A percentile compares a stretch with the other conserved stretches of the same genome.
phyloP scores from a whole-genome alignment of 2,888 invertebrate genomes.

The Margaritifera margaritifera region DNA sequence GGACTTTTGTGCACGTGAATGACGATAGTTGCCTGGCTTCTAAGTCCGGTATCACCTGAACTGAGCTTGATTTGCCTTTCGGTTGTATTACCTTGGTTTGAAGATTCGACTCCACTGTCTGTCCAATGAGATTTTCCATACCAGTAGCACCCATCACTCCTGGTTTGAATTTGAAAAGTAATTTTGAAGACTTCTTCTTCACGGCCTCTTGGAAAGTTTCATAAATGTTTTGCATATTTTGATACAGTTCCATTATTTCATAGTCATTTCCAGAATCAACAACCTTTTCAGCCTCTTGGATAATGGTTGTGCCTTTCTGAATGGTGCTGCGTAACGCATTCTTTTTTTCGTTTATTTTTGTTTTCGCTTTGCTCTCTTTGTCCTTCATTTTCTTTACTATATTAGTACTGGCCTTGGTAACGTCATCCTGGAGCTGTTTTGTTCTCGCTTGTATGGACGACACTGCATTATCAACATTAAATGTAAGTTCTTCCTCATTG shows the following conservation, averaged over 20 bases:
- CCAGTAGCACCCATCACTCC: too few relatives aligned
- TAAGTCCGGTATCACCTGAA: constrained; percentile 31
- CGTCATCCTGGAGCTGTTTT: constrained; percentile 31
- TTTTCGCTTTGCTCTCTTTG: constrained; percentile 23
- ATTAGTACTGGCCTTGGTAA: constrained; percentile 27
- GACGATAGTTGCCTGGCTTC: constrained; percentile 24
- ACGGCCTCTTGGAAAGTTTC: too few relatives aligned
- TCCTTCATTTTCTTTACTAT: constrained; percentile 24
- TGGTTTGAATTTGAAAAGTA: too few relatives aligned
- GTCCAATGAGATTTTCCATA: too few relatives aligned
- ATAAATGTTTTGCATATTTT: background rate
- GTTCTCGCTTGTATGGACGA: constrained; percentile 31
- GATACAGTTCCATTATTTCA: constrained; percentile 39
- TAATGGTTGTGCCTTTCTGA: constrained; percentile 24
- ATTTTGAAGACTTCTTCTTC: too few relatives aligned
- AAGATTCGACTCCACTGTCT: background rate
- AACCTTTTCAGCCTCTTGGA: constrained; percentile 32
- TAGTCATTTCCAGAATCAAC: constrained; percentile 31
- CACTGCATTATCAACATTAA: constrained; percentile 31
- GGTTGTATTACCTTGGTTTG: background rate
- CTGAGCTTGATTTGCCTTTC: constrained; percentile 4
- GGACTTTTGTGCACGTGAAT: constrained; percentile 33
- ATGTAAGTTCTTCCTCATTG: constrained; percentile 19
- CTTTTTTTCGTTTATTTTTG: constrained; percentile 18
- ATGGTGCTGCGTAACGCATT: constrained; percentile 20